A percentile compares a stretch with the other conserved stretches of the same genome.
Conservation (phyloP, 1,140 invertebrate genomes). For the Drosophila lowei region DNA sequence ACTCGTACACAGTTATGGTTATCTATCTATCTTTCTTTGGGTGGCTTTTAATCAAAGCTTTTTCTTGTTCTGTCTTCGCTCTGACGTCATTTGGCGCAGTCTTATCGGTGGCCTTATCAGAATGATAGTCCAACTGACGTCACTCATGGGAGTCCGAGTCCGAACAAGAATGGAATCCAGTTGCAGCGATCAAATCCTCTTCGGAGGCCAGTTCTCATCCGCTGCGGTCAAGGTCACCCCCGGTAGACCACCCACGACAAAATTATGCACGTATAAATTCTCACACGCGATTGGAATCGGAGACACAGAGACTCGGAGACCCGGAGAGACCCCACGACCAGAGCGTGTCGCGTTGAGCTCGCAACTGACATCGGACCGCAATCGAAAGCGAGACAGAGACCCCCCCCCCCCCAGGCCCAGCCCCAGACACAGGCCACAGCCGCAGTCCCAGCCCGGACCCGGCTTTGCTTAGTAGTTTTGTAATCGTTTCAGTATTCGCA, state of each 20-base stretch:
- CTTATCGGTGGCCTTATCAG: constrained; percentile 35
- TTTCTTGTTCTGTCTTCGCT: not conserved
- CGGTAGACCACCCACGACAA: too few species aligned
- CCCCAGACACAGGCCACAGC: not conserved
- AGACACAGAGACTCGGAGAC: not conserved
- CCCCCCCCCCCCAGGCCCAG: not conserved
- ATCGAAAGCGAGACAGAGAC: too few species aligned
- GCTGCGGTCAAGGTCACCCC: not conserved
- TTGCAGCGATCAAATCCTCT: not conserved
- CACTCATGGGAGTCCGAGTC: not conserved
- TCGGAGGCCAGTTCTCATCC: not conserved
- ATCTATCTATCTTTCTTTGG: constrained; percentile 15
- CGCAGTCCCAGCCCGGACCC: too few species aligned
- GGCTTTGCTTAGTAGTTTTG: too few species aligned
- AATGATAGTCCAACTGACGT: constrained; percentile 8
- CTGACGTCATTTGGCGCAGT: constrained; percentile 53
- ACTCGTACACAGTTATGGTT: not conserved
- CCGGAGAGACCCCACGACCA: constrained; percentile 17
- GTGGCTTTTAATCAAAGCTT: constrained; percentile 26
- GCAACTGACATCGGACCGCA: constrained; percentile 34
- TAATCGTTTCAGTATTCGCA: too few species aligned
- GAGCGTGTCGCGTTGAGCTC: constrained; percentile 29
- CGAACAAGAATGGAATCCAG: not conserved
- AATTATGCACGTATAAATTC: not conserved
- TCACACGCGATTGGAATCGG: constrained; percentile 27